These are phyloP conservation scores for Chionis minor DNA, from an alignment of 2,113 vertebrate genomes.

Conservation along the genomic window DNA sequence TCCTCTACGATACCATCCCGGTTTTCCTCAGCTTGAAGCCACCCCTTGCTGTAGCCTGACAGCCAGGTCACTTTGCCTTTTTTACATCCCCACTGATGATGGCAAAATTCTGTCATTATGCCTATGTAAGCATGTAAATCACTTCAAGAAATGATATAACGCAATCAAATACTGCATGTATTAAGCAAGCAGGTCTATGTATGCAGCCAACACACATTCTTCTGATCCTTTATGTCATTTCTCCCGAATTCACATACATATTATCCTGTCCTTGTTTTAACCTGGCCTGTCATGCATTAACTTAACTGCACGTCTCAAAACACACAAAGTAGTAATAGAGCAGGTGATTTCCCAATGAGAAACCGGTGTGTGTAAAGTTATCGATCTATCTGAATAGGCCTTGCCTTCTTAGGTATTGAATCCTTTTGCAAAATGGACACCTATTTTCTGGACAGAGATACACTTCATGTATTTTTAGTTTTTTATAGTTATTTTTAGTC, in stretches of 20 bases:
- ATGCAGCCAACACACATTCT: background rate
- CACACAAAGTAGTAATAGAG: background rate
- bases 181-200: background rate
- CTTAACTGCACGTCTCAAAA: background rate
- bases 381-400: background rate
- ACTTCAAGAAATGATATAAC: background rate
- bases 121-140: rapidly evolving
- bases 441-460: background rate
- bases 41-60: too few species aligned
- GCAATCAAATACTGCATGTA: background rate
- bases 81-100: background rate
- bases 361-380: background rate
- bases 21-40: background rate
- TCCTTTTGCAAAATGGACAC: background rate
- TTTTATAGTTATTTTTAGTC: background rate
- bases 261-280: background rate
- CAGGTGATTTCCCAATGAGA: background rate
- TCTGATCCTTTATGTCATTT: background rate
- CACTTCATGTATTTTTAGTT: background rate
- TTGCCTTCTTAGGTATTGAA: background rate
- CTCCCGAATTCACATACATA: rapidly evolving
- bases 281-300: too few species aligned
- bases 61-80: background rate
- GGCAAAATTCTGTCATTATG: background rate
- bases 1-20: background rate